phyloP scores from a whole-genome alignment of 2,888 invertebrate species.

The Lydus trimaculatus region DNA sequence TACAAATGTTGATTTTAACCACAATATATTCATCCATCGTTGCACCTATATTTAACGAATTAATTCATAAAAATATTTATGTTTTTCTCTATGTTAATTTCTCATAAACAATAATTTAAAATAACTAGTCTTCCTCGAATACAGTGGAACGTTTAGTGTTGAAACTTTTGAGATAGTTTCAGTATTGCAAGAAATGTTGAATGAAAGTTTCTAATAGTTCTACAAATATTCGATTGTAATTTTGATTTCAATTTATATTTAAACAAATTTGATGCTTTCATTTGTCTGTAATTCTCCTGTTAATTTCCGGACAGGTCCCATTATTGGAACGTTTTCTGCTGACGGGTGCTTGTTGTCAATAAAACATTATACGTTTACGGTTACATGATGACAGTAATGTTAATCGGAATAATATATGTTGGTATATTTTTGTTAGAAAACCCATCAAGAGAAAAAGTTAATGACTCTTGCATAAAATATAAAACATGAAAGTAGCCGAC shows the following conservation, averaged over 20 bases:
- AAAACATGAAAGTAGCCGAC: constrained; percentile 44
- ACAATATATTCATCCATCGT: constrained; percentile 28
- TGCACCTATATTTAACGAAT: neutral
- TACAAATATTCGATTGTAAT: too few relatives aligned
- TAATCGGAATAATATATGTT: constrained; percentile 23
- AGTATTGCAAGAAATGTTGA: too few relatives aligned
- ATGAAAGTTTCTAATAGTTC: too few relatives aligned
- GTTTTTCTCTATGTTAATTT: neutral
- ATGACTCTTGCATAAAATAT: constrained; percentile 47
- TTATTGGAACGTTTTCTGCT: too few relatives aligned
- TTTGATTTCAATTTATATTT: too few relatives aligned
- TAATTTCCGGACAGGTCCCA: too few relatives aligned
- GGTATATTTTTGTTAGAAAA: constrained; percentile 29
- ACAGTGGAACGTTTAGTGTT: too few relatives aligned
- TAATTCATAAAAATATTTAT: constrained; percentile 1
- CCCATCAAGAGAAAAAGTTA: constrained; percentile 42
- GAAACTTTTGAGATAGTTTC: too few relatives aligned
- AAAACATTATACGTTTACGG: too few relatives aligned
- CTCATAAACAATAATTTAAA: neutral
- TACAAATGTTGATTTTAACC: constrained; percentile 38
- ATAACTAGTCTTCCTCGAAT: neutral
- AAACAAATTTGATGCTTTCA: too few relatives aligned
- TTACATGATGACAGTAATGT: constrained; percentile 20
- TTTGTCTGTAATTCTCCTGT: too few relatives aligned
- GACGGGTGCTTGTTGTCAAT: too few relatives aligned